These are phyloP conservation scores for Stichodactyla helianthus DNA, from an alignment of 64 coral and sea anemone genomes.

Conservation along the genomic window DNA sequence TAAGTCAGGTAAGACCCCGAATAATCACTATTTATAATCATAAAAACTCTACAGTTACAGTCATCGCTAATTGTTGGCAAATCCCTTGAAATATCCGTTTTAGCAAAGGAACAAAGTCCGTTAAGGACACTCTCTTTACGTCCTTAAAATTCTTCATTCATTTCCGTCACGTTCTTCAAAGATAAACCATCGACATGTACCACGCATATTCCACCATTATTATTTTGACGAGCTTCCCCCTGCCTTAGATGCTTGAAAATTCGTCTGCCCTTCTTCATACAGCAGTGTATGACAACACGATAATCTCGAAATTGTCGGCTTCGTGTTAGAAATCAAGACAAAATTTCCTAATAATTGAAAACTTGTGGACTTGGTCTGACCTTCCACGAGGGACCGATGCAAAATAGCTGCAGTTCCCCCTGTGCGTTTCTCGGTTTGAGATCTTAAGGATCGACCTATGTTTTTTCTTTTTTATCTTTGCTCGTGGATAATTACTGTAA, in stretches of 20 bases:
- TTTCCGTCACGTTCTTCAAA: constrained; percentile 3
- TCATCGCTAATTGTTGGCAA: background rate
- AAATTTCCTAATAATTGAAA: background rate
- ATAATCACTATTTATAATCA: background rate
- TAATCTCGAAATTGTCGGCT: background rate
- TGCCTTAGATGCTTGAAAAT: background rate
- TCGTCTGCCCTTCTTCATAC: background rate
- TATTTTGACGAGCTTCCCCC: background rate
- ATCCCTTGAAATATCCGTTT: background rate
- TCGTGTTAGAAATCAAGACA: background rate
- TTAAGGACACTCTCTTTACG: background rate
- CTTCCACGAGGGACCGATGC: background rate
- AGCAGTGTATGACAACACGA: background rate
- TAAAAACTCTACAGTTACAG: background rate
- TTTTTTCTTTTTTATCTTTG: no score
- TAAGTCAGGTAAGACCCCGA: background rate
- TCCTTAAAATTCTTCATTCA: constrained; percentile 1
- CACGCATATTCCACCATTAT: background rate
- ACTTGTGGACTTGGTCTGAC: background rate
- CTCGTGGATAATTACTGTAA: background rate
- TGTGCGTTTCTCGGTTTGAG: background rate
- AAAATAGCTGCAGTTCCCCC: background rate
- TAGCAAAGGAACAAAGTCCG: background rate
- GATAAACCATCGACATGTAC: background rate
- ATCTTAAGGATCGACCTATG: background rate